Evolutionary conservation across 2,113 vertebrate genomes (phyloP).

Genomic region (Mugil cephalus): DNA sequence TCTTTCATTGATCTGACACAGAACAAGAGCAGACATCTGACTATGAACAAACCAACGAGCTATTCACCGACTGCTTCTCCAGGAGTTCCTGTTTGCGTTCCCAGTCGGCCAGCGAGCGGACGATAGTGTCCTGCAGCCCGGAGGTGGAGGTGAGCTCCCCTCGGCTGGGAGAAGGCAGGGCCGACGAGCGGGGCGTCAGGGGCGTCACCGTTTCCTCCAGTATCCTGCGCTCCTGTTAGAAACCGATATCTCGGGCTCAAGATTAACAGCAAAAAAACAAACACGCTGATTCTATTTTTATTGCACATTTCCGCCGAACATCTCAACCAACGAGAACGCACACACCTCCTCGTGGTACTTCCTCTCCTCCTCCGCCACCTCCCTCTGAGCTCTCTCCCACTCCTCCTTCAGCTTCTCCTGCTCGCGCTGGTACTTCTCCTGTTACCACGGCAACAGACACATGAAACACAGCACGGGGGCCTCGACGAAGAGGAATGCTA

Average conservation of each 20-base stretch:
- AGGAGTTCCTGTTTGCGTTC: conserved; percentile 78
- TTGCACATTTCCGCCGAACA: background rate
- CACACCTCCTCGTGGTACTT: conserved; percentile 96
- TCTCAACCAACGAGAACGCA: background rate
- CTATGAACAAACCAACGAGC: background rate
- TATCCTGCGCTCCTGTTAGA: conserved; percentile 92
- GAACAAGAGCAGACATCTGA: background rate
- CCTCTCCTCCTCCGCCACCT: conserved; percentile 95
- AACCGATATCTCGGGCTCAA: background rate
- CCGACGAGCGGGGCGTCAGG: conserved; percentile 82
- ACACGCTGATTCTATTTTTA: too few relatives aligned
- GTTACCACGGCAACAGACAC: conserved; percentile 74
- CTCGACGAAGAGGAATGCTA: conserved; percentile 28
- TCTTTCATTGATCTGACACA: background rate
- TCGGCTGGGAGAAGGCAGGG: conserved; percentile 81
- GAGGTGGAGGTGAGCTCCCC: conserved; percentile 78
- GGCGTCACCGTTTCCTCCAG: conserved; percentile 94
- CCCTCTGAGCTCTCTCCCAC: conserved; percentile 96
- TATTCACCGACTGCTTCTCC: conserved; percentile 80
- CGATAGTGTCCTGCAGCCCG: conserved; percentile 65
- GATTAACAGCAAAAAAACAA: background rate
- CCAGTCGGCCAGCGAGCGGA: conserved; percentile 80
- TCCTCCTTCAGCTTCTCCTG: conserved; percentile 96
- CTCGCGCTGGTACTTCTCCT: conserved; percentile 95
- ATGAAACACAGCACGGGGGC: conserved; percentile 58